Evolutionary conservation across 2,888 invertebrate species (phyloP), one percentile per base, ranked within the genome.

Genomic region (Orthosia incerta): DNA sequence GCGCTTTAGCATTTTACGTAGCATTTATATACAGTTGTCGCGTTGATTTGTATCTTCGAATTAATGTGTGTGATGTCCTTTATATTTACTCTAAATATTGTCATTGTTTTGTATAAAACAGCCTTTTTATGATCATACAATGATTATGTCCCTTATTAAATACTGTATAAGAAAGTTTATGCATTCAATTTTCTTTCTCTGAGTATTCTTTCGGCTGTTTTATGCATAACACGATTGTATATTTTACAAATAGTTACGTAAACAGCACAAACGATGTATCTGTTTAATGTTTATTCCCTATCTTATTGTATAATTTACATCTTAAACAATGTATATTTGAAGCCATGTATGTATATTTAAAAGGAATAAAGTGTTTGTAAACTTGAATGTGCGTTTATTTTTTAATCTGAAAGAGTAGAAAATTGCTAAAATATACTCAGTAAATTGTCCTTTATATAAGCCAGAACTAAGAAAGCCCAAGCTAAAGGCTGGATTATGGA

Each of bases 351-450:
- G 77, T 81, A 82, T 79, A 70, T 79, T 79, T 86, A 81, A 82
- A 78, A 79, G 76, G 88, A 88, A 86, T 90, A 88, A 89, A 91
- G 87, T 89, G 89, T 89, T 89, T 87, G 88, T 86, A 88, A 89
- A 88, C 77, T 77, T 71, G 60, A 20, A 51, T 62, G 2, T 57
- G 63, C 73, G 48, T 76, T 84, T 79, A 4, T 0, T 63, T 78
- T 83, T 65, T 81, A 64, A 13, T 16, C 20, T 9, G 2, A 26
- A 62, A 16, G 31, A 16, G 12, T 20, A n/a, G 15, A 2, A 26
- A 18, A 13, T 31, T 31, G 7, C 7, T 7, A 31, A 31, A 31
- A 31, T 7, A 31, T 31, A n/a, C 31, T 5, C 31, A 7, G 31
- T 7, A 31, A 0, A 31, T 39, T 39, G 39, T 39, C 39, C 9